Percentiles rank a stretch among this genome's conserved stretches.
Conservation (phyloP, 2,888 invertebrate genomes). For the Athrips mouffetella region DNA sequence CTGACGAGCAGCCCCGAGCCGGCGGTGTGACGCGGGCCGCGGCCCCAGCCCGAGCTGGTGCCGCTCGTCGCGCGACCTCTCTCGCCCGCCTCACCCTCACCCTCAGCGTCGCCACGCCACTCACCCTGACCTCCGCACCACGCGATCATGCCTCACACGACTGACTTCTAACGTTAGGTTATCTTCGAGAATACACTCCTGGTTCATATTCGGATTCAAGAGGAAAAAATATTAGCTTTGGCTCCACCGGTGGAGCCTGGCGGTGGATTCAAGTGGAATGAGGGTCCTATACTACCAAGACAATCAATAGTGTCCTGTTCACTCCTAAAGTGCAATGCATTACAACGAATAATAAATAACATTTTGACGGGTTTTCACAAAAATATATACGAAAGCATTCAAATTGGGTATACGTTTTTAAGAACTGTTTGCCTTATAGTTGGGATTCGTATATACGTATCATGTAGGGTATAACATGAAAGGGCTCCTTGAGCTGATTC, state of each 20-base stretch:
- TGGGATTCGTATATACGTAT: no score
- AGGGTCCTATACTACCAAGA: slow-evolving; percentile 11
- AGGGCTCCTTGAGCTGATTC: no score
- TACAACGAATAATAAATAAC: no score
- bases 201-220: no score
- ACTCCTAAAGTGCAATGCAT: slow-evolving; percentile 21
- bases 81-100: slow-evolving; percentile 35
- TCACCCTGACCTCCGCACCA: slow-evolving; percentile 56
- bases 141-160: slow-evolving; percentile 50
- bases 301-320: slow-evolving; percentile 20
- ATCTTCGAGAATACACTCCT: slow-evolving; percentile 5
- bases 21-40: slow-evolving; percentile 73
- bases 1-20: slow-evolving; percentile 46
- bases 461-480: no score
- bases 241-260: no score
- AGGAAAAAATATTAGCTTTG: no score
- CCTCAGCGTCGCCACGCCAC: slow-evolving; percentile 28
- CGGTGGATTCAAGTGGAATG: no score
- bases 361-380: no score
- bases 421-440: no score
- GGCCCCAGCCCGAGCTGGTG: slow-evolving; percentile 76
- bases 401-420: no score
- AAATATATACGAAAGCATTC: no score
- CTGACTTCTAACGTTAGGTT: slow-evolving; percentile 51
- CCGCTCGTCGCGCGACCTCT: slow-evolving; percentile 56